Evolutionary conservation across 2,113 vertebrate genomes (phyloP), one percentile per base, ranked within the genome.

Genomic region (Rhinoptilus africanus): DNA sequence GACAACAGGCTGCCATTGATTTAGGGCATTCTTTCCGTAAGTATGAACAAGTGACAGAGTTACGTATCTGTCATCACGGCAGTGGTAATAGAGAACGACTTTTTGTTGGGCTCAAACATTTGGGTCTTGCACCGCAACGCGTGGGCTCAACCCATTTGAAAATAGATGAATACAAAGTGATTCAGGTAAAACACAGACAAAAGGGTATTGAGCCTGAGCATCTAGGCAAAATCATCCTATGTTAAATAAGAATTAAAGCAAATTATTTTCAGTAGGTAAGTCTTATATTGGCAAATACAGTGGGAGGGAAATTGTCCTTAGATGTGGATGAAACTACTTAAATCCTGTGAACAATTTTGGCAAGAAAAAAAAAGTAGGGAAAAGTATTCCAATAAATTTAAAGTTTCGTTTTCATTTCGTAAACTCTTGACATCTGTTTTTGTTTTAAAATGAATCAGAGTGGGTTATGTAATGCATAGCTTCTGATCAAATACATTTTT

Each of bases 41-140:
- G 48, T 30, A 32, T 1, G 7, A 82, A 62, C 47, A 37, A 78
- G 50, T 6, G 69, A 28, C n/a, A 41, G 72, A 62, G 30, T 7
- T 32, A 17, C 2, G 1, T 12, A 17, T 14, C 41, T 56, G 74
- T 41, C 64, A 37, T 41, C 83, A 4, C 41, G 17, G 68, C 23
- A 8, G 32, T 1, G 19, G 16, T 8, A n/a, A 17, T 2, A 41
- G 34, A 6, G 47, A 69, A 28, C 1, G 45, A 45, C 32, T 64
- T 53, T 80, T 45, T 57, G 56, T 47, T 27, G 54, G n/a, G 17
- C 37, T 28, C n/a, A 12, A 35, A 59, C 3, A 2, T 51, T 89
- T 37, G 28, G 43, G n/a, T 35, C 43, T 64, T 47, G 17, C 4
- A 6, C 56, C 64, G 47, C 32, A 30, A 14, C 1, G 0, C 0